Percentiles rank a stretch among this genome's conserved stretches.
Evolutionary conservation across 2,888 invertebrate species (phyloP).

Genomic region (Amiota minor): DNA sequence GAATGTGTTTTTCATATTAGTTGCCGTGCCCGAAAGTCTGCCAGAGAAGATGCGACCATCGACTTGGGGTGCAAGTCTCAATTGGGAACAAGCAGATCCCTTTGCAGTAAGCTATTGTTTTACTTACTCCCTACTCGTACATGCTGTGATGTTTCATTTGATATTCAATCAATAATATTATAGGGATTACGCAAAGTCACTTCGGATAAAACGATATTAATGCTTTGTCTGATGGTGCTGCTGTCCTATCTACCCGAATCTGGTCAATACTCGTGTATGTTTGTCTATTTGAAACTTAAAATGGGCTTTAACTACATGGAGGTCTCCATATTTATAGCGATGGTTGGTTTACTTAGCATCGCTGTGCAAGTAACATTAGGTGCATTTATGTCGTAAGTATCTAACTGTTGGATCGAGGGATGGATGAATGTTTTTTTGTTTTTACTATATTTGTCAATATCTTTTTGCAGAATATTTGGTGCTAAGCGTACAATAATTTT

Average conservation of each 20-base stretch:
- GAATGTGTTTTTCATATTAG: slow-evolving; percentile 98
- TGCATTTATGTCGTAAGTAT: slow-evolving; percentile 80
- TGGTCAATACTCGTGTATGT: slow-evolving; percentile 99
- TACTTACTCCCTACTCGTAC: too few species aligned
- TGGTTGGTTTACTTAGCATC: slow-evolving; percentile 96
- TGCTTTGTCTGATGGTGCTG: slow-evolving; percentile 97
- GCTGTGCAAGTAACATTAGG: slow-evolving; percentile 93
- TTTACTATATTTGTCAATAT: not conserved
- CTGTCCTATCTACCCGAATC: slow-evolving; percentile 98
- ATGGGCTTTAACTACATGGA: slow-evolving; percentile 96
- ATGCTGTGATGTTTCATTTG: slow-evolving; percentile 9
- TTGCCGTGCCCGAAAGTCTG: slow-evolving; percentile 97
- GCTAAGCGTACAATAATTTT: slow-evolving; percentile 98
- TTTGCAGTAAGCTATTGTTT: slow-evolving; percentile 80
- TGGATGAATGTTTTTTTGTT: not conserved
- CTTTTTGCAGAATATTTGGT: slow-evolving; percentile 78
- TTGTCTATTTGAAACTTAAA: slow-evolving; percentile 97
- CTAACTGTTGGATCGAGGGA: not conserved
- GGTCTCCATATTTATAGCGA: slow-evolving; percentile 98
- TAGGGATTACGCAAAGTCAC: slow-evolving; percentile 91
- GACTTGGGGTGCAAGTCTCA: slow-evolving; percentile 89
- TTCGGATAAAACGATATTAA: slow-evolving; percentile 94
- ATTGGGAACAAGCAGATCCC: slow-evolving; percentile 99
- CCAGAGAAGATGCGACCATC: slow-evolving; percentile 91
- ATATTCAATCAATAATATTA: slow-evolving; percentile 36